Base-by-base conservation (phyloP, 2,113 vertebrate genomes). In the Seriola quinqueradiata region DNA sequence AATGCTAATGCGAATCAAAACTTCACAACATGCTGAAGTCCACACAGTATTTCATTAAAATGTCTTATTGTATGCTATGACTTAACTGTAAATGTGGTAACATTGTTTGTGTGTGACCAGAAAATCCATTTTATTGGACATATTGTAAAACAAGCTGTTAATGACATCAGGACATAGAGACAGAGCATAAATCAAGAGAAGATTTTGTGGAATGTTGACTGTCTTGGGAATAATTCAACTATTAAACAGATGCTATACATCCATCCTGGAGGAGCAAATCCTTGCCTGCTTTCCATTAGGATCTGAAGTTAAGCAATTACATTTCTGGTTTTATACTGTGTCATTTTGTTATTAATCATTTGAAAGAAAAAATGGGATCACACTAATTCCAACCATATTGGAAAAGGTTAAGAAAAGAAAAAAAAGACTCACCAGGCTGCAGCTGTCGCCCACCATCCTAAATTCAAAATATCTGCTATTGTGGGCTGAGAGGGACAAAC, bases 401-500 rank as follows among this genome's bases (percentile, higher is more conserved):
- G 21, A 57, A 61, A 68, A 36, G 17, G 4, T 21, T 83, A 13
- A 36, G 1, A 12, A 46, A 69, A 25, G 42, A 44, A 64, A 73
- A 32, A 50, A 68, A 8, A 19, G 36, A 91, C 98, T 97, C 93
- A 99, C 98, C 98, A 99, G 65, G 98, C 95, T 46, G 97, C 97
- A 86, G 97, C 96, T 0, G 98, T 97, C 0, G 96, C 96, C 97
- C 97, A 99, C 98, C 98, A 99, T 81, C 97, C 97, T 48, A 99
- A 79, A 23, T 96, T 97, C 84, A 99, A 89, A 77, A 99, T 95
- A 90, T 99, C 97, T 80, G 96, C 95, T 91, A 99, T 95, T 0
- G 97, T 97, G 75, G 98, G 98, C 98, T 99, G 74, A 4, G 11
- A 63, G 59, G 38, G 58, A 86, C 48, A 84, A 79, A 65, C 6